Evolutionary conservation across 2,797 vertebrate species (phyloP), one percentile per base, ranked within the genome.

Genomic region (Poliocrania exsul): DNA sequence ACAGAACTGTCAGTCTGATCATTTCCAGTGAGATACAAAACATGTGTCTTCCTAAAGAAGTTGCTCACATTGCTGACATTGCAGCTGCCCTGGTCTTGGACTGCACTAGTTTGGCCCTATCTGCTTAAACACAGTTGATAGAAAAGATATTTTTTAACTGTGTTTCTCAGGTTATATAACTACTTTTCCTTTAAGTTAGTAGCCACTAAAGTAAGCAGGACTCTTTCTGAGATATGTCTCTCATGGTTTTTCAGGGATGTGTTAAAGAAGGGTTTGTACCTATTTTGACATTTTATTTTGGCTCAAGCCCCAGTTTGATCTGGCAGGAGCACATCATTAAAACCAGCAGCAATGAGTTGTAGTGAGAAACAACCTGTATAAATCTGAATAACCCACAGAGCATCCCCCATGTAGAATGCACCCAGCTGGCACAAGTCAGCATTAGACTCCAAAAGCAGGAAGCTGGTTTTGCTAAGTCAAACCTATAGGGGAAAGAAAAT

Each of bases 351-450:
- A 80, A 8, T 20, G 44, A 49, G 9, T 5, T 71, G 38, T 8
- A 35, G 21, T 53, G 49, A 69, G 19, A 67, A 83, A 42, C 8
- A 89, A 23, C 28, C 28, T 77, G 49, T 53, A 35, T 35, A 58
- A 62, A 53, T 66, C 23, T 80, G 66, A 64, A 54, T 81, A 85
- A 73, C 50, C n/a, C 31, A 44, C 33, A 10, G 53, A 73, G 15
- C 16, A 33, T 24, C 21, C 13, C 6, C 18, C 5, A 1, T 0
- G 1, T 6, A 40, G 38, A 40, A 56, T 19, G 31, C 37, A 49
- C 26, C 17, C 21, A 10, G 0, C 0, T 38, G 53, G 42, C 57
- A 46, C 42, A 21, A 54, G 38, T 19, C 5, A 33, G 11, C 24
- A 29, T 26, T 26, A 42, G 50, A 29, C 70, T 33, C 44, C 31